phyloP scores from a whole-genome alignment of 1,140 invertebrate species.

The Pectinophora gossypiella region DNA sequence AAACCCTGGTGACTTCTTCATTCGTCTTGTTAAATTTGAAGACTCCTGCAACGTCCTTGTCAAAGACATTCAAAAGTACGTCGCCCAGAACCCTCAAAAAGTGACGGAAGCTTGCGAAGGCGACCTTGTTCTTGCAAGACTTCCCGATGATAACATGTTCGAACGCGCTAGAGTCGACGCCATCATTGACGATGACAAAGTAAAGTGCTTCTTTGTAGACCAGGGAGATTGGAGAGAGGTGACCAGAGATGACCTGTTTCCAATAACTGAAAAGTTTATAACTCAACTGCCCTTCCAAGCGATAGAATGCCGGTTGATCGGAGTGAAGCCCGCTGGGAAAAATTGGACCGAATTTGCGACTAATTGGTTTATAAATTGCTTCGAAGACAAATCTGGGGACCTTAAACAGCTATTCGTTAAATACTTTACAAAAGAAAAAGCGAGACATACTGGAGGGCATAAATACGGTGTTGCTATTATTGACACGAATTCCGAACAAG shows the following conservation, averaged over 20 bases:
- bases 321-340: constrained; percentile 40
- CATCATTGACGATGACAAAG: constrained; percentile 26
- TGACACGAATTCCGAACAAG: constrained; percentile 43
- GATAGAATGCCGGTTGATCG: constrained; percentile 66
- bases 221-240: constrained; percentile 56
- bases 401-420: constrained; percentile 53
- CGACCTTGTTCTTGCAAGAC: constrained; percentile 60
- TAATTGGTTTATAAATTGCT: constrained; percentile 56
- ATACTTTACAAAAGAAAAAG: constrained; percentile 50
- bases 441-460: constrained; percentile 46
- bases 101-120: constrained; percentile 26
- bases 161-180: constrained; percentile 57
- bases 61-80: constrained; percentile 53
- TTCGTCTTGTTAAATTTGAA: constrained; percentile 49
- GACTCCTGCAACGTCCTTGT: constrained; percentile 38
- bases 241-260: constrained; percentile 27
- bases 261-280: constrained; percentile 51
- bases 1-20: constrained; percentile 44
- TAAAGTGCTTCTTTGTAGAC: constrained; percentile 69
- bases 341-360: constrained; percentile 53
- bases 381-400: constrained; percentile 24
- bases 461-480: constrained; percentile 59
- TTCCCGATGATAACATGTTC: constrained; percentile 46
- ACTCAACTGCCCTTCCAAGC: constrained; percentile 63
- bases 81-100: constrained; percentile 23